Base-by-base conservation (phyloP, 2,888 invertebrate species). In the Mechanitis messenoides region DNA sequence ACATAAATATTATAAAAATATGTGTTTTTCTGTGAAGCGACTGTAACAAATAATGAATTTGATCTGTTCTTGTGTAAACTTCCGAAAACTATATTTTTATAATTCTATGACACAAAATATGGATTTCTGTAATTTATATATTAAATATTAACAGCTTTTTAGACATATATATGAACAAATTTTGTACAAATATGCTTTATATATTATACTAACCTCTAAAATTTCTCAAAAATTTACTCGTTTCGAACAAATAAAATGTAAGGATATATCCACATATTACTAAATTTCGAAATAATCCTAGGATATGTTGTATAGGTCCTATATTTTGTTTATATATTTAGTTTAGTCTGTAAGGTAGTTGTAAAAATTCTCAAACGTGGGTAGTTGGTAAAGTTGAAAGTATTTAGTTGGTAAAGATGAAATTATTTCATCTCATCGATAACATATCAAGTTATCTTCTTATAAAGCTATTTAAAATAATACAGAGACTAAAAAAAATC, bases 401-500 rank as follows among this genome's bases (percentile, higher is more conserved):
- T 47, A 47, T 50, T 31, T 31, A 31, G 3, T 50, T 50, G 31
- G 50, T 50, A 9, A 50, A 42, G 42, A 42, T 50, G 31, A 50
- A 31, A 31, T 2, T 50, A 50, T 28, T 50, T 50, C 50, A 50
- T 31, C 7, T n/a, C 11, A 50, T 50, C 50, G 50, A 50, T 50
- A 50, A 50, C 50, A 50, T 50, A 50, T 50, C 50, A 50, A 31
- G 50, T 50, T 50, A 50, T 50, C 11, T 31, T 31, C 28, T 31
- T 9, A 50, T 31, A 31, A 31, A 31, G 11, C 11, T 50, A 31
- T 50, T 31, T 9, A n/a, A 31, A 50, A 50, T 50, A 50, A 31
- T 31, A 50, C 50, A 50, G 50, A 50, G 50, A 50, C 50, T 50
- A 31, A 28, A 28, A 9, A 50, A 6, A 31, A 1, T 50, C 31